These are phyloP conservation scores for Ondatra zibethicus DNA, from an alignment of 2,113 vertebrate species.

Conservation along the genomic window DNA sequence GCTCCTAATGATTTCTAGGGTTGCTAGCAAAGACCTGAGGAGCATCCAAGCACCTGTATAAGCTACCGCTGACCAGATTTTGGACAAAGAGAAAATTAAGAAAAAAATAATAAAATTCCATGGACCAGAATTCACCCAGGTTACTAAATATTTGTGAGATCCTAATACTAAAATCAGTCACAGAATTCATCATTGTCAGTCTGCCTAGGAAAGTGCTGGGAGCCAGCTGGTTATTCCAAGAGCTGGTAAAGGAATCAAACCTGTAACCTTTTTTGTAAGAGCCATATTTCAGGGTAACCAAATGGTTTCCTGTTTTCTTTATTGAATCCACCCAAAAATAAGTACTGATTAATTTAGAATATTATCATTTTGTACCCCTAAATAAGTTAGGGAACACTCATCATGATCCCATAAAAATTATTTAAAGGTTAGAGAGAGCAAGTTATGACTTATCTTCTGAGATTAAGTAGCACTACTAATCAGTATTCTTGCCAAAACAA, in stretches of 20 bases:
- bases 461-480: neutral
- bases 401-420: neutral
- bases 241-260: constrained; percentile 35
- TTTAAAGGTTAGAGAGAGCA: constrained; percentile 15
- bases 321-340: constrained; percentile 15
- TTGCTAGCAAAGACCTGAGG: neutral
- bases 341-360: constrained; percentile 24
- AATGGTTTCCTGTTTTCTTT: constrained; percentile 46
- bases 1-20: neutral
- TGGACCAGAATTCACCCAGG: neutral
- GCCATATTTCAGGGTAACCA: neutral
- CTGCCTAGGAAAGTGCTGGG: neutral
- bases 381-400: constrained; percentile 19
- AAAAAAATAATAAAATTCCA: constrained; percentile 6
- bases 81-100: constrained; percentile 18
- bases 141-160: constrained; percentile 51
- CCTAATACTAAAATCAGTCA: neutral
- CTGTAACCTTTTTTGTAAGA: constrained; percentile 17
- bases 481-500: constrained; percentile 29
- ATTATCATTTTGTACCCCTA: constrained; percentile 30
- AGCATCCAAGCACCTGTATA: neutral
- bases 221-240: constrained; percentile 40
- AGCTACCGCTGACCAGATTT: constrained; percentile 9
- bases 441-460: constrained; percentile 19
- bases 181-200: neutral